phyloP scores from a whole-genome alignment of 2,888 invertebrate species.

The Choristoneura rosaceana region DNA sequence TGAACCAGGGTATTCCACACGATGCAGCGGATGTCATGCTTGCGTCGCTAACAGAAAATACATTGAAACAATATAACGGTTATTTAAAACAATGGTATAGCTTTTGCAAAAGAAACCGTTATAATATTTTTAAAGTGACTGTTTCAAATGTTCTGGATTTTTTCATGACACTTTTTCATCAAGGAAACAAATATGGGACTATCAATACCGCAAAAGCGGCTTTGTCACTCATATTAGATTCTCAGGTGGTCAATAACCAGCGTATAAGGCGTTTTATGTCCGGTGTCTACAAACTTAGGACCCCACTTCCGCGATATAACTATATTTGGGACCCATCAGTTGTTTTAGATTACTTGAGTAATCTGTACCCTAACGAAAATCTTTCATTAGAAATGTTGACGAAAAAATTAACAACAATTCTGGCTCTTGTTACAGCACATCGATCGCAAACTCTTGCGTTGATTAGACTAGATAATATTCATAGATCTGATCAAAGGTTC shows the following conservation, averaged over 20 bases:
- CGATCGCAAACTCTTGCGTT: constrained; percentile 3
- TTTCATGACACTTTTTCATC: not conserved
- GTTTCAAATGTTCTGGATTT: not conserved
- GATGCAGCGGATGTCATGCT: too few relatives aligned
- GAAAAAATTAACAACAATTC: not conserved
- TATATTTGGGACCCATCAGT: too few relatives aligned
- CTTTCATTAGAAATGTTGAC: not conserved
- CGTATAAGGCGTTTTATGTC: too few relatives aligned
- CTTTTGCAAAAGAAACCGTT: too few relatives aligned
- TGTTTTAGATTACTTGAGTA: not conserved
- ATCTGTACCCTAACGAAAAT: constrained; percentile 1
- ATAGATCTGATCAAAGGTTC: not conserved
- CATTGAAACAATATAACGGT: too few relatives aligned
- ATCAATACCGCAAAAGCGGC: constrained; percentile 4
- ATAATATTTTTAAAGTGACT: not conserved
- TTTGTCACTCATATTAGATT: not conserved
- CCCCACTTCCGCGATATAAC: too few relatives aligned
- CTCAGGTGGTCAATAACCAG: not conserved
- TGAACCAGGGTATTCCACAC: not conserved
- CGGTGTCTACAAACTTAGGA: too few relatives aligned
- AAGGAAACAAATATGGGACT: constrained; percentile 2
- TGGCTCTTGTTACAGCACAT: constrained; percentile 9
- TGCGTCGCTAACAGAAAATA: too few relatives aligned
- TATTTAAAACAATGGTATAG: too few relatives aligned
- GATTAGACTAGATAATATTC: not conserved